Evolutionary conservation across 2,797 vertebrate genomes (phyloP).

Genomic region (Jordanella pulchra): DNA sequence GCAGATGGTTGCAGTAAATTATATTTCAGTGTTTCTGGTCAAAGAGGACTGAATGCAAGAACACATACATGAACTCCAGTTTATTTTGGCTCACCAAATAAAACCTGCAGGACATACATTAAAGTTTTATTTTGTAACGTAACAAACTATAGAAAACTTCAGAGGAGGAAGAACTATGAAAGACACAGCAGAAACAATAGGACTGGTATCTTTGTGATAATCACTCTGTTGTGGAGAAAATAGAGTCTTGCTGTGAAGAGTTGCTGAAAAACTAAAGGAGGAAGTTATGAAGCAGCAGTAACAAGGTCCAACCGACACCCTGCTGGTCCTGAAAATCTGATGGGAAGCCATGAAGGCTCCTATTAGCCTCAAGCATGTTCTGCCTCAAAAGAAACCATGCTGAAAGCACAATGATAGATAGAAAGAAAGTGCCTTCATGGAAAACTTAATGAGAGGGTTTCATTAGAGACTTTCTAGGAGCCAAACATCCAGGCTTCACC

Average conservation of each 20-base stretch:
- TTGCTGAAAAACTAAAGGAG: conserved; percentile 7
- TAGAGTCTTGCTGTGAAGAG: background rate
- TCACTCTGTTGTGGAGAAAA: background rate
- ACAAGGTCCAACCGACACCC: background rate
- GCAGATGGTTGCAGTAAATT: background rate
- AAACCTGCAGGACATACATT: background rate
- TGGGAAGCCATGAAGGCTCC: background rate
- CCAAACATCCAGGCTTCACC: background rate
- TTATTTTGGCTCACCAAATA: background rate
- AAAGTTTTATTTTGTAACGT: background rate
- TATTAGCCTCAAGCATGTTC: background rate
- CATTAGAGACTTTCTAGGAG: conserved; percentile 55
- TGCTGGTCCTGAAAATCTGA: background rate
- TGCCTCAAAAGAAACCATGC: conserved; percentile 8
- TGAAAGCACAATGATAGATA: conserved; percentile 20
- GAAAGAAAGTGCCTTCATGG: conserved; percentile 26
- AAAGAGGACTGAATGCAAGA: background rate
- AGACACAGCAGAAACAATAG: background rate
- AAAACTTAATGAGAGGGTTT: conserved; percentile 16
- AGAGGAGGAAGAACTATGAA: background rate
- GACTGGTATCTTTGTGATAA: background rate
- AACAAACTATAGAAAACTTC: background rate
- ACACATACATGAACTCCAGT: background rate
- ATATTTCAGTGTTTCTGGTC: background rate
- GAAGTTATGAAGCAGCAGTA: background rate